Evolutionary conservation across 2,797 vertebrate species (phyloP), one percentile per base, ranked within the genome.

Genomic region (Erpetoichthys calabaricus): DNA sequence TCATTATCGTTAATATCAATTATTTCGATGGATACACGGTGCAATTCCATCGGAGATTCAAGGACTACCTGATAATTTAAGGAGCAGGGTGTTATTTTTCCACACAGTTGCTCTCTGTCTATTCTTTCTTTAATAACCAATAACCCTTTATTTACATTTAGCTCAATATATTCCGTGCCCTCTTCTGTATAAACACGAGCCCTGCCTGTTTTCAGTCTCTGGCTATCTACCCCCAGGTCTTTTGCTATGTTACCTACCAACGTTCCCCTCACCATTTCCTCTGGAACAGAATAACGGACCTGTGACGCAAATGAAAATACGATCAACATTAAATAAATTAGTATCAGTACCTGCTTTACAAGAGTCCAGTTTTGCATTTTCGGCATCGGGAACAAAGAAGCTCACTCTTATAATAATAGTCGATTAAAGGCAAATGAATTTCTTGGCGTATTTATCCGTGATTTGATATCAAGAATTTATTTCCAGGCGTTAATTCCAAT

Each of bases 131-230:
- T 80, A 10, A 88, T 80, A 10, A 85, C 69, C 60, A 88, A 75
- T 58, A 85, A 73, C 3, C 90, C 90, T 64, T 81, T 89, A 71
- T 77, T 72, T 65, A 78, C 69, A 57, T 88, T 83, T 46, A 89
- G 80, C 58, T 80, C 76, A 62, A 90, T 82, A 71, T 87, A 90
- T 47, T 82, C 77, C 46, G 73, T 74, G 57, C 78, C 80, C 2
- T 73, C 80, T 8, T 80, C 80, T 49, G 83, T 76, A 62, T 71
- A 73, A 70, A 68, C 67, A 60, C 78, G 57, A 69, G 73, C 63
- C 66, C 71, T 46, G 65, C 62, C 51, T 59, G 57, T 9, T 60
- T 73, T 60, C 67, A 70, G 62, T 74, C 63, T 6, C 57, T 63
- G 59, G 1, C 10, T 50, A 51, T 62, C 57, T 7, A 68, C 51